Conservation (phyloP, 2,888 invertebrate species). For the Bellardia pandia region DNA sequence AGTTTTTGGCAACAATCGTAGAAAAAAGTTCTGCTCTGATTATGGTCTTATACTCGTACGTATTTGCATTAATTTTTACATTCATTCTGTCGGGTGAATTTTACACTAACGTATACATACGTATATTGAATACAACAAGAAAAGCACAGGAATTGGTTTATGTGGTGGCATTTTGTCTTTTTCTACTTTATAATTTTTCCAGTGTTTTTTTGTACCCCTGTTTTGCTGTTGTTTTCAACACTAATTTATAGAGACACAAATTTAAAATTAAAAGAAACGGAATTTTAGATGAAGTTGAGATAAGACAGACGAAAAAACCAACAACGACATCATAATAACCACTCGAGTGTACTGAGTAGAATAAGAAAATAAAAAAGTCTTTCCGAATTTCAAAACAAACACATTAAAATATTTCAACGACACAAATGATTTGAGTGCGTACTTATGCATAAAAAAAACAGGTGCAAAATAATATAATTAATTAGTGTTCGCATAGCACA, state of each 20-base stretch:
- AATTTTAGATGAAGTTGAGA: slow-evolving; percentile 15
- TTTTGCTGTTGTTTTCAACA: slow-evolving; percentile 30
- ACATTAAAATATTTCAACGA: slow-evolving; percentile 7
- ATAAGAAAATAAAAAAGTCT: slow-evolving; percentile 17
- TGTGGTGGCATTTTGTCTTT: slow-evolving; percentile 33
- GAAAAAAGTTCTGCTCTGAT: slow-evolving; percentile 68
- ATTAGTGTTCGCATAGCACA: not conserved
- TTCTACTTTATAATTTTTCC: not conserved
- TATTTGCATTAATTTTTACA: slow-evolving; percentile 58
- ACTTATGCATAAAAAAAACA: not conserved
- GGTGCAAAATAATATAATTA: slow-evolving; percentile 26
- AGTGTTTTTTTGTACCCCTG: not conserved
- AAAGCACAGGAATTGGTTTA: slow-evolving; percentile 30
- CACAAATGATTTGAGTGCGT: too few species aligned
- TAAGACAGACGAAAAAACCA: not conserved
- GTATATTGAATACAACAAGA: slow-evolving; percentile 24
- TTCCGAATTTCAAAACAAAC: not conserved
- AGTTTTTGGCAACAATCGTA: slow-evolving; percentile 61
- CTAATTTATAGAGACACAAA: slow-evolving; percentile 59
- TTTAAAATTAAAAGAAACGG: slow-evolving; percentile 57
- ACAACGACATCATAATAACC: slow-evolving; percentile 31
- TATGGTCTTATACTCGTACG: slow-evolving; percentile 43
- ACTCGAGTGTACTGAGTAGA: slow-evolving; percentile 51
- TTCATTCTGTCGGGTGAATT: not conserved
- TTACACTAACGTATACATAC: slow-evolving; percentile 18